Evolutionary conservation across 2,797 vertebrate species (phyloP), one percentile per base, ranked within the genome.

Genomic region (Macrochelys suwanniensis): DNA sequence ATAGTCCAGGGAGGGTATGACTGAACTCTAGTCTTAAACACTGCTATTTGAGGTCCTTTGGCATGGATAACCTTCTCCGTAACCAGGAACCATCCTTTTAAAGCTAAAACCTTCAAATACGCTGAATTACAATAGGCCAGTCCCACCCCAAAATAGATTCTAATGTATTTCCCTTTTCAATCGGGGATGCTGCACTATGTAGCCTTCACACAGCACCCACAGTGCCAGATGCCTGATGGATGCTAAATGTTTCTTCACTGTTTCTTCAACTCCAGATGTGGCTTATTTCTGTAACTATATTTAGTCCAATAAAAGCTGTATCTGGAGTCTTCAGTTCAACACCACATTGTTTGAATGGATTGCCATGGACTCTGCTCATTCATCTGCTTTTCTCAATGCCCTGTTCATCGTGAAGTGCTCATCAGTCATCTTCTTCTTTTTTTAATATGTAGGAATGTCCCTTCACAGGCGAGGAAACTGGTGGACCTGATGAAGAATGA

Each of bases 401-500:
- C 80, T 83, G 28, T 26, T 90, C 5, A 49, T 92, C 86, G 7
- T 81, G 28, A 42, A 87, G 9, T 33, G 82, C 80, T 85, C 2
- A 37, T 59, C 50, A 82, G 47, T 2, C 33, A 7, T 8, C 84
- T 89, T 51, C 33, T 50, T 95, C n/a, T 89, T 88, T 10, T 10
- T 89, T 33, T 95, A 37, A 12, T 78, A 95, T 91, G 28, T 96
- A 99, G 98, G n/a, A 5, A 59, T 57, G 93, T 98, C 93, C 74
- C 94, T 68, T 7, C 0, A 1, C 98, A 98, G 88, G 94, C 96
- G 94, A 88, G 86, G 80, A 97, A 6, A 45, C 95, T 98, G 87
- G 96, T 98, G 92, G 37, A 87, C 12, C 92, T 12, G 85, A 98
- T 98, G 98, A 98, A 97, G 77, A 95, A 51, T 47, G 56, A 98